Evolutionary conservation across 2,888 invertebrate genomes (phyloP).

Genomic region (Drosophila nigricruria): DNA sequence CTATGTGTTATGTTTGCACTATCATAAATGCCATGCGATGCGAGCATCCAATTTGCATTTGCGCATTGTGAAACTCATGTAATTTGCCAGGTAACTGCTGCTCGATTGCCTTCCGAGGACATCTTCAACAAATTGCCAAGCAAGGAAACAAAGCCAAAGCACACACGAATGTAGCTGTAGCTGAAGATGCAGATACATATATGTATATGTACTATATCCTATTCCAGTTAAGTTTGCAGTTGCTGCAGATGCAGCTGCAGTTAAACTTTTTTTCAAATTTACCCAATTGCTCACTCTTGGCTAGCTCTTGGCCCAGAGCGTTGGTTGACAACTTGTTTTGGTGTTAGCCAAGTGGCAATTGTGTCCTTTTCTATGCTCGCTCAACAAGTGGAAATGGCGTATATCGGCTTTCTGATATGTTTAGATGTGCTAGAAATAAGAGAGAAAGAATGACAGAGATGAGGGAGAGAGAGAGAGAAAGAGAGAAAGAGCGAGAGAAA

Average conservation of each 20-base stretch:
- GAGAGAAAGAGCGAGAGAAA: not conserved
- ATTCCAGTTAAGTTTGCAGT: conserved; percentile 5
- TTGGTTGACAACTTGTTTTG: conserved; percentile 37
- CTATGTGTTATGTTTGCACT: not conserved
- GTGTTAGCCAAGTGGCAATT: conserved; percentile 40
- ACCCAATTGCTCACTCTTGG: conserved; percentile 12
- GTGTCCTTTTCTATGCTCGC: not conserved
- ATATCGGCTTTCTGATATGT: not conserved
- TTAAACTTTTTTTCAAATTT: conserved; percentile 48
- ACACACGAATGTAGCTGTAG: not conserved
- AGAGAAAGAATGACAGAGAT: too few relatives aligned
- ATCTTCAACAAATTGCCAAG: conserved; percentile 33
- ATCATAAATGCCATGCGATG: conserved; percentile 53
- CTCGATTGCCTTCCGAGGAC: conserved; percentile 22
- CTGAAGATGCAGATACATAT: conserved; percentile 1
- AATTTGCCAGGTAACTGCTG: conserved; percentile 32
- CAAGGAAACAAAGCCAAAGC: conserved; percentile 9
- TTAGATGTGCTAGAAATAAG: not conserved
- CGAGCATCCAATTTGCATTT: conserved; percentile 60
- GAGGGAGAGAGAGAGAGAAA: not conserved
- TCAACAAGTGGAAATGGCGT: not conserved
- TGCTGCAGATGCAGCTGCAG: conserved; percentile 14
- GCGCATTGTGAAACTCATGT: conserved; percentile 29
- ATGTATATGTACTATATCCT: not conserved
- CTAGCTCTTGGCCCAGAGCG: not conserved